A percentile compares a stretch with the other conserved stretches of the same genome.
These are phyloP conservation scores for Willisornis vidua DNA, from an alignment of 2,113 vertebrate genomes.

Conservation along the genomic window DNA sequence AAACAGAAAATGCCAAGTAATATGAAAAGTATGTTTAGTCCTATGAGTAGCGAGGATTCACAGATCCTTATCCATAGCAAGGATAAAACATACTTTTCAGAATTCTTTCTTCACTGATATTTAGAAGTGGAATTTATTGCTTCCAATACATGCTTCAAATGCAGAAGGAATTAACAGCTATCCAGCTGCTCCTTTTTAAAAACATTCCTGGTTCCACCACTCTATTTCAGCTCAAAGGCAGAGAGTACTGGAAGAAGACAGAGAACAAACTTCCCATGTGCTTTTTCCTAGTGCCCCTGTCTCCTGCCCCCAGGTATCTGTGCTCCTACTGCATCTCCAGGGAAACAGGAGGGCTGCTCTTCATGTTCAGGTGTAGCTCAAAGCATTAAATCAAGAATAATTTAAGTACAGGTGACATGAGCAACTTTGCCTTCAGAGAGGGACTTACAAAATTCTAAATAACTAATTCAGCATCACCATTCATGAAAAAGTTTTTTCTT, in stretches of 20 bases:
- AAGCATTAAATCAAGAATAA: neutral
- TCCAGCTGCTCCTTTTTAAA: neutral
- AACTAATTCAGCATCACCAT: neutral
- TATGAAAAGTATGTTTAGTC: neutral
- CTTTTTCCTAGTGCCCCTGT: neutral
- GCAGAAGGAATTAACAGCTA: neutral
- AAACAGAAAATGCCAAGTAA: neutral
- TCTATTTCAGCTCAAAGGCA: neutral
- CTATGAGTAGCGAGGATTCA: neutral
- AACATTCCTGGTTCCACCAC: neutral
- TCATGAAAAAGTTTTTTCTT: neutral
- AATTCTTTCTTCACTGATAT: neutral
- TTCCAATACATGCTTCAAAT: neutral
- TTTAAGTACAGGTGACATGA: neutral
- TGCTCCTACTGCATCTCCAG: neutral
- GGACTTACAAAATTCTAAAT: neutral
- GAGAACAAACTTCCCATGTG: neutral
- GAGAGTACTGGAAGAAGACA: neutral
- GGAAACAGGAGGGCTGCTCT: neutral
- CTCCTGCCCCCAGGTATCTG: neutral
- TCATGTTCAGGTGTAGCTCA: neutral
- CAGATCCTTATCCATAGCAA: neutral
- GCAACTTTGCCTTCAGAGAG: neutral
- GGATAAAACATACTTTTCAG: neutral
- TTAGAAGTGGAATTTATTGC: neutral